Conservation (phyloP, 2,797 vertebrate species). For the Hirundo rustica region DNA sequence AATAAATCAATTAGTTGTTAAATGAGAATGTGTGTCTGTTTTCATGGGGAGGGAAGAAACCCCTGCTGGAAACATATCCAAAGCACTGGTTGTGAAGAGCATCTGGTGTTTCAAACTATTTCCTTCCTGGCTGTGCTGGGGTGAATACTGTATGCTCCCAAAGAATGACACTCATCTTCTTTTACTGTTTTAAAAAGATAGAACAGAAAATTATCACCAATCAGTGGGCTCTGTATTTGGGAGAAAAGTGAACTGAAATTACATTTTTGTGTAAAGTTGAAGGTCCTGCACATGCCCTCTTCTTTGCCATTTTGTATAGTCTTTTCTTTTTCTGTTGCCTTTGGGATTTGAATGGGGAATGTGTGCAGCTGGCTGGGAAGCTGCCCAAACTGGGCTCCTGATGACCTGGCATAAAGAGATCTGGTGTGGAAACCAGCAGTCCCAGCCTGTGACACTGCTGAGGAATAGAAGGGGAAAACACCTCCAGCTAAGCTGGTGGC, state of each 20-base stretch:
- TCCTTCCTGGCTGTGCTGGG: background rate
- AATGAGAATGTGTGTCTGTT: slow-evolving; percentile 70
- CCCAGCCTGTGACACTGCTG: background rate
- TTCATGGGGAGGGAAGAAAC: slow-evolving; percentile 40
- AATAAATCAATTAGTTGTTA: slow-evolving; percentile 78
- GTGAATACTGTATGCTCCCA: background rate
- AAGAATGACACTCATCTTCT: background rate
- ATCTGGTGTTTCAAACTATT: background rate
- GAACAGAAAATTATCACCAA: background rate
- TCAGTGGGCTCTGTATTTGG: background rate
- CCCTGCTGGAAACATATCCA: background rate
- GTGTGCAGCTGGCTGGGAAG: background rate
- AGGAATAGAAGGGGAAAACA: background rate
- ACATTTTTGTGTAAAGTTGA: background rate
- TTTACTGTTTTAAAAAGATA: background rate
- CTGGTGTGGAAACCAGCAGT: rapidly evolving
- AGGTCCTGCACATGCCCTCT: background rate
- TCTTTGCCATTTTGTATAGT: background rate
- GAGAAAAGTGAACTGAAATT: background rate
- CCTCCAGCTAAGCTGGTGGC: background rate
- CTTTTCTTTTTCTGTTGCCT: background rate
- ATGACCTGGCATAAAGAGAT: background rate
- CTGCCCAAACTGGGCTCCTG: background rate
- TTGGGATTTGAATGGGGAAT: background rate
- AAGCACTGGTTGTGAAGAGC: background rate